Percentiles rank a stretch among this genome's conserved stretches.
phyloP scores from a whole-genome alignment of 2,797 vertebrate genomes.

The Trachops cirrhosus region DNA sequence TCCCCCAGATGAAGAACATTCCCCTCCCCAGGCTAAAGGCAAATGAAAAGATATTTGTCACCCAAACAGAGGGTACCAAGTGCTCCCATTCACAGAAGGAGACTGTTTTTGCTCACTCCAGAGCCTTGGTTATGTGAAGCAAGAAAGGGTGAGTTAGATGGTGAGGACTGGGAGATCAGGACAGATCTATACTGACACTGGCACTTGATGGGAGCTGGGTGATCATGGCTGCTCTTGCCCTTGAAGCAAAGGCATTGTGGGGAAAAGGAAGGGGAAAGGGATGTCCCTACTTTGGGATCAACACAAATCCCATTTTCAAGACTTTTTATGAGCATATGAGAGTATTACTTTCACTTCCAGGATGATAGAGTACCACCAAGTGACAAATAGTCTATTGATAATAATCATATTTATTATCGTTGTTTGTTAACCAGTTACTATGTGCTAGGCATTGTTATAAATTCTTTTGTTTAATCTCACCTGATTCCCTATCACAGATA shows the following conservation, averaged over 20 bases:
- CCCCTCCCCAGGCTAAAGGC: neutral
- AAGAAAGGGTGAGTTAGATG: neutral
- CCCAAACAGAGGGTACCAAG: neutral
- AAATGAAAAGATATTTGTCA: neutral
- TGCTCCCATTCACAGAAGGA: neutral
- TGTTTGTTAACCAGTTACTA: neutral
- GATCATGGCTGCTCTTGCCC: neutral
- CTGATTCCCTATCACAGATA: neutral
- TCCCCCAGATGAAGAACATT: neutral
- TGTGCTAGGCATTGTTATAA: neutral
- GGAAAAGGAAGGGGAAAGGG: neutral
- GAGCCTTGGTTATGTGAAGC: neutral
- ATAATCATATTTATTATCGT: neutral
- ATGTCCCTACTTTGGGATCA: neutral
- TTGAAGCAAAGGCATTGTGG: neutral
- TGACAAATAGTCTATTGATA: neutral
- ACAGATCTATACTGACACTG: neutral
- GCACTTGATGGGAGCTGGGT: neutral
- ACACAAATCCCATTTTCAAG: neutral
- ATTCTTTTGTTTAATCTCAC: conserved; percentile 26
- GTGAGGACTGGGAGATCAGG: neutral
- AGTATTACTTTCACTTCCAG: neutral
- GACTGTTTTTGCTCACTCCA: neutral
- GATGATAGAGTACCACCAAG: neutral
- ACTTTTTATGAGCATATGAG: neutral